Evolutionary conservation across 1,140 invertebrate species (phyloP).

Genomic region (Scaptomyza graminum): DNA sequence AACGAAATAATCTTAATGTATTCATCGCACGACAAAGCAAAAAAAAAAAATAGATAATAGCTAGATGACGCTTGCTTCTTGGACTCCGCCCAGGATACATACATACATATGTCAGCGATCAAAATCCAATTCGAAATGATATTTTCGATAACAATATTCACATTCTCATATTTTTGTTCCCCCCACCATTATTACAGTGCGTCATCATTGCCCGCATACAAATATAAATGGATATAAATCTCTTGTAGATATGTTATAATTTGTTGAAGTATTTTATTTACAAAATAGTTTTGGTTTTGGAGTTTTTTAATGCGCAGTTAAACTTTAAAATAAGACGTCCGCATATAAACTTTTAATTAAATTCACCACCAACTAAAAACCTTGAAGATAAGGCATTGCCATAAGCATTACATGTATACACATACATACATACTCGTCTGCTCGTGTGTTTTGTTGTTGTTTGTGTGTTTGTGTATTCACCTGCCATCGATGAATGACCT

Average conservation of each 20-base stretch:
- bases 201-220: background rate
- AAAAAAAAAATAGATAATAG: background rate
- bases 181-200: background rate
- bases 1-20: constrained; percentile 14
- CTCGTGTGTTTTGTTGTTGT: background rate
- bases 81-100: background rate
- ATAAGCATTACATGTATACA: background rate
- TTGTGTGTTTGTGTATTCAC: background rate
- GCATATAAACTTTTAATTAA: background rate
- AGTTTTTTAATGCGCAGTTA: background rate
- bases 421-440: background rate
- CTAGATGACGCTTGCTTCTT: constrained; percentile 5
- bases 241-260: too few species aligned
- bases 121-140: constrained; percentile 21
- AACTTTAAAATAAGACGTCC: background rate
- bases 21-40: constrained; percentile 29
- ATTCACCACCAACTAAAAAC: background rate
- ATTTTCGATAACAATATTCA: constrained; percentile 10
- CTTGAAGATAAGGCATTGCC: background rate
- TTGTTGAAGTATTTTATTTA: too few species aligned
- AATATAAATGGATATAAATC: background rate
- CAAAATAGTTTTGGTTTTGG: too few species aligned
- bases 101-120: constrained; percentile 1
- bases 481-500: background rate
- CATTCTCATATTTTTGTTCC: constrained; percentile 1